These are phyloP conservation scores for Eristalis pertinax DNA, from an alignment of 2,888 invertebrate species.

Conservation along the genomic window DNA sequence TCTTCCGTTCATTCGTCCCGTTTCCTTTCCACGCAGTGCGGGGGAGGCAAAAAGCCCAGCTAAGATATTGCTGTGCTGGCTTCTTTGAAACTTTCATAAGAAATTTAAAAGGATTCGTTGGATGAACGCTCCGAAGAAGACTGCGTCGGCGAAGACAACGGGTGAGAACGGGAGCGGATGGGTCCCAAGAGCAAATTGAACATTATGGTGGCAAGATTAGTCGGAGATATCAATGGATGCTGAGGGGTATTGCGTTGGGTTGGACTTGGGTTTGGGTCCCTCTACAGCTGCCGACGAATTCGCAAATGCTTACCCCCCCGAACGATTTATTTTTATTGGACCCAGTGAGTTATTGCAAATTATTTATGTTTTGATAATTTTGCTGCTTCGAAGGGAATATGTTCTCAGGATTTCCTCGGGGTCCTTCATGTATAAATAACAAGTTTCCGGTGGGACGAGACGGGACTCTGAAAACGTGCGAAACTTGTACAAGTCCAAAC, in stretches of 20 bases:
- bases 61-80: constrained; percentile 68
- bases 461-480: constrained; percentile 21
- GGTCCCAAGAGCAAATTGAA: constrained; percentile 72
- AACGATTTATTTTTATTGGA: constrained; percentile 72
- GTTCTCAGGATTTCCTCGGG: constrained; percentile 45
- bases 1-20: constrained; percentile 9
- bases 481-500: constrained; percentile 24
- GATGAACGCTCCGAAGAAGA: constrained; percentile 18
- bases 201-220: constrained; percentile 71
- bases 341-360: constrained; percentile 70
- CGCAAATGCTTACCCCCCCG: constrained; percentile 68
- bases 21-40: background rate
- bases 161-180: constrained; percentile 20
- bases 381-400: constrained; percentile 57
- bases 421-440: constrained; percentile 39
- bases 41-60: constrained; percentile 30
- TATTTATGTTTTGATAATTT: constrained; percentile 73
- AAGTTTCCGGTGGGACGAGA: background rate
- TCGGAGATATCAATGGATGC: constrained; percentile 69
- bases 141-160: background rate
- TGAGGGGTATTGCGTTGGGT: constrained; percentile 40
- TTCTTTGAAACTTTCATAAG: constrained; percentile 71
- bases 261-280: constrained; percentile 42
- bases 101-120: constrained; percentile 70
- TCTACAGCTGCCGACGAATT: constrained; percentile 27